These are phyloP conservation scores for Tipula vernalis DNA, from an alignment of 2,888 invertebrate genomes.

Conservation along the genomic window DNA sequence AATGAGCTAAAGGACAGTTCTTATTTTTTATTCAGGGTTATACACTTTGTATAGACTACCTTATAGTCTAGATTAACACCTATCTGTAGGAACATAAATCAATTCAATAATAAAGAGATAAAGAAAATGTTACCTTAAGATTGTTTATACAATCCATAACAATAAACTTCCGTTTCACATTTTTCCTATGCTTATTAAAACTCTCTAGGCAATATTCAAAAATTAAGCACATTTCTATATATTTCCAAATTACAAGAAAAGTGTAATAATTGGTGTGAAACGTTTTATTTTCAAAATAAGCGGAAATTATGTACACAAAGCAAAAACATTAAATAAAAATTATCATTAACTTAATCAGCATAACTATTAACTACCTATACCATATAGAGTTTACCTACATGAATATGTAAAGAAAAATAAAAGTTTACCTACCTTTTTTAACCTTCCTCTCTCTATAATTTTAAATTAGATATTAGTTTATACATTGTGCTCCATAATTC, in stretches of 20 bases:
- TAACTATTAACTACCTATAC: background rate
- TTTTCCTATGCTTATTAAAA: background rate
- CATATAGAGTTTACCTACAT: background rate
- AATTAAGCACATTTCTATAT: background rate
- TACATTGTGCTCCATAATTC: background rate
- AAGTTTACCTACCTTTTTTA: background rate
- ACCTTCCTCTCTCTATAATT: background rate
- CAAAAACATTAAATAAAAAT: background rate
- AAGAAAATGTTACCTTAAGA: too few species aligned
- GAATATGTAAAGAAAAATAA: background rate
- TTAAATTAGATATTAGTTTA: background rate
- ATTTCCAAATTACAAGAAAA: background rate
- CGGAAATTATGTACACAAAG: background rate
- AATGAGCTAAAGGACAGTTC: too few species aligned
- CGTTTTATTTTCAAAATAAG: background rate
- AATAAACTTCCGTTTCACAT: too few species aligned
- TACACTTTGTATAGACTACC: too few species aligned
- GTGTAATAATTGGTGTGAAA: background rate
- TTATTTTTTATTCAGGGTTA: too few species aligned
- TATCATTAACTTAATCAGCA: background rate
- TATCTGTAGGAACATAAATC: too few species aligned
- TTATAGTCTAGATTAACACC: too few species aligned
- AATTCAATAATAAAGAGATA: too few species aligned
- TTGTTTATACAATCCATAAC: too few species aligned
- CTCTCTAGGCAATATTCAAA: background rate